Conservation (phyloP, 2,797 vertebrate species). For the Eidolon dupreanum region DNA sequence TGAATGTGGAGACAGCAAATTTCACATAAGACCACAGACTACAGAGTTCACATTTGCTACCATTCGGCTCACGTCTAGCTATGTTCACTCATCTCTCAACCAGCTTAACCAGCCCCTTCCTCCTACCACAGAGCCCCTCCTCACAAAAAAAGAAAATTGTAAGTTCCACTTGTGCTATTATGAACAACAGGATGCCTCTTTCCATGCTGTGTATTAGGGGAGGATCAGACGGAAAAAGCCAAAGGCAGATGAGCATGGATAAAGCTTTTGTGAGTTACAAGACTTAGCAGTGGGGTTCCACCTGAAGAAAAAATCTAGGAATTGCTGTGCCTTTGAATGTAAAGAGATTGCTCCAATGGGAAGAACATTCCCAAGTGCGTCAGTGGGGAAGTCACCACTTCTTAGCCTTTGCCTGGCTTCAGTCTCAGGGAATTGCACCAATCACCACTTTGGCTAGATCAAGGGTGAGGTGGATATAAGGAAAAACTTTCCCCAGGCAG, state of each 20-base stretch:
- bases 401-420: neutral
- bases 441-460: too few species aligned
- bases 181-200: constrained; percentile 66
- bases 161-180: constrained; percentile 63
- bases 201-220: constrained; percentile 55
- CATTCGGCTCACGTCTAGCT: neutral
- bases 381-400: neutral
- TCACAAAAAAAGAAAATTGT: neutral
- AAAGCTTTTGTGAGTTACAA: neutral
- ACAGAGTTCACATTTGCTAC: neutral
- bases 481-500: neutral
- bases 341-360: neutral
- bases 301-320: neutral
- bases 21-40: constrained; percentile 21
- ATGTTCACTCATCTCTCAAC: neutral
- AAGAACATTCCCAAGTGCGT: neutral
- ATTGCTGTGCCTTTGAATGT: neutral
- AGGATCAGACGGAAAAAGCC: neutral
- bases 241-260: neutral
- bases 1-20: constrained; percentile 37
- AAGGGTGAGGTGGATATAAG: too few species aligned
- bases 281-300: neutral
- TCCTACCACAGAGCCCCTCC: neutral
- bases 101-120: neutral
- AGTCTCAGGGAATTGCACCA: neutral